phyloP scores from a whole-genome alignment of 2,888 invertebrate species.

The Drosophila nr. perissopoda region DNA sequence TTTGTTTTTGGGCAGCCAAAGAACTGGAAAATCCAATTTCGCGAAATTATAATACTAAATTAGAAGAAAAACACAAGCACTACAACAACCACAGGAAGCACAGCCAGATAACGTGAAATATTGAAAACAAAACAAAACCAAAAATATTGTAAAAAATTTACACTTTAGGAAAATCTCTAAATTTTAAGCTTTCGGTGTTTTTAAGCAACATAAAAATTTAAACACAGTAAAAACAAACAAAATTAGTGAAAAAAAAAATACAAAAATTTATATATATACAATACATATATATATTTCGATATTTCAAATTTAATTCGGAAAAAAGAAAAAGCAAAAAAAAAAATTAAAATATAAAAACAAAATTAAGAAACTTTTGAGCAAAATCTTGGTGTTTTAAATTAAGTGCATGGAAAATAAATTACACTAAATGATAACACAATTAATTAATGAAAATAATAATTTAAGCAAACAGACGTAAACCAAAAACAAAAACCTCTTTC shows the following conservation, averaged over 20 bases:
- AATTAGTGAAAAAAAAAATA: conserved; percentile 73
- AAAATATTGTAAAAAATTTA: conserved; percentile 74
- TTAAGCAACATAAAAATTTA: conserved; percentile 67
- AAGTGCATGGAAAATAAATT: conserved; percentile 71
- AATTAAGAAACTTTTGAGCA: conserved; percentile 75
- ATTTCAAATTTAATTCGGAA: conserved; percentile 72
- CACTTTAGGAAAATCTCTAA: conserved; percentile 82
- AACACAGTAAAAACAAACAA: conserved; percentile 57
- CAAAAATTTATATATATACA: conserved; percentile 42
- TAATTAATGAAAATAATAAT: conserved; percentile 61
- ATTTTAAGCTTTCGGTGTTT: conserved; percentile 85
- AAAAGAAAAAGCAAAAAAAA: conserved; percentile 44
- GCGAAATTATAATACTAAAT: conserved; percentile 1
- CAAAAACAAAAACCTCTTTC: conserved; percentile 83
- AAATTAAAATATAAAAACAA: conserved; percentile 49
- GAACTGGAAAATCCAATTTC: conserved; percentile 21
- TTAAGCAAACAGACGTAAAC: conserved; percentile 72
- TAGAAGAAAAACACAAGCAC: conserved; percentile 29
- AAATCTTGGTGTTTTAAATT: conserved; percentile 83
- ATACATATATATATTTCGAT: conserved; percentile 78
- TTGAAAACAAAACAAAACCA: conserved; percentile 21
- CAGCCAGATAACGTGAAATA: conserved; percentile 46
- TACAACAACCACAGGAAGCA: conserved; percentile 41
- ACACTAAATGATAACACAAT: conserved; percentile 72
- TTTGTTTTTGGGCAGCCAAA: conserved; percentile 37